These are phyloP conservation scores for Drosophila histrio DNA, from an alignment of 2,888 invertebrate genomes.

Conservation along the genomic window DNA sequence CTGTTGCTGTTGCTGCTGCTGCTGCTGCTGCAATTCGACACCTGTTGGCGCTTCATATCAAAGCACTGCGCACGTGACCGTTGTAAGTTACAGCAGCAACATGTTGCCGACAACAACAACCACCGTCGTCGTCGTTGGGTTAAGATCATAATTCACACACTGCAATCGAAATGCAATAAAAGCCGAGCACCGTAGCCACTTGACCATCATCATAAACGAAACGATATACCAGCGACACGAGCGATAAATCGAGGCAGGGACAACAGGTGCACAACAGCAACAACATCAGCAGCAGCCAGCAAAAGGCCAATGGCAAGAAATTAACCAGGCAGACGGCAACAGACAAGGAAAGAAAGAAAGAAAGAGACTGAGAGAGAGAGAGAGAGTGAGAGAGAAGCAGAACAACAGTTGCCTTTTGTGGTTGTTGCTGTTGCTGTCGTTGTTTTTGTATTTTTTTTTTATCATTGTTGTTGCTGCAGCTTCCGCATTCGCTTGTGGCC, in stretches of 20 bases:
- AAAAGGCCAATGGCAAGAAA: constrained; percentile 10
- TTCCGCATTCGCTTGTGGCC: constrained; percentile 56
- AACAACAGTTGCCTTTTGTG: constrained; percentile 48
- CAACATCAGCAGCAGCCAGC: constrained; percentile 23
- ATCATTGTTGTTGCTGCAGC: constrained; percentile 32
- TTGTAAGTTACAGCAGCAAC: constrained; percentile 29
- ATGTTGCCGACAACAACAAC: constrained; percentile 38
- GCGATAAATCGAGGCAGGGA: constrained; percentile 64
- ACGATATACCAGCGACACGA: constrained; percentile 49
- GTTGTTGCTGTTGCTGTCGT: constrained; percentile 18
- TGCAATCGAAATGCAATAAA: constrained; percentile 59
- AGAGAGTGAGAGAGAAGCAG: background rate
- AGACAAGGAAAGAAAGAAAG: background rate
- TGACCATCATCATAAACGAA: constrained; percentile 44
- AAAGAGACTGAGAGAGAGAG: background rate
- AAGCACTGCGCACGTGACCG: constrained; percentile 61
- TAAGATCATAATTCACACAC: constrained; percentile 67
- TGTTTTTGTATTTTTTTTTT: constrained; percentile 16
- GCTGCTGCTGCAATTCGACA: constrained; percentile 35
- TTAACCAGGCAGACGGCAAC: constrained; percentile 2
- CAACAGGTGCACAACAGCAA: constrained; percentile 62
- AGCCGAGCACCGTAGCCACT: constrained; percentile 36
- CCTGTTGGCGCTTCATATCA: constrained; percentile 64
- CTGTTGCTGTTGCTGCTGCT: constrained; percentile 21
- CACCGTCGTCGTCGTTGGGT: constrained; percentile 17